Evolutionary conservation across 1,140 invertebrate species (phyloP).

Genomic region (Stegodyphus mimosarum): DNA sequence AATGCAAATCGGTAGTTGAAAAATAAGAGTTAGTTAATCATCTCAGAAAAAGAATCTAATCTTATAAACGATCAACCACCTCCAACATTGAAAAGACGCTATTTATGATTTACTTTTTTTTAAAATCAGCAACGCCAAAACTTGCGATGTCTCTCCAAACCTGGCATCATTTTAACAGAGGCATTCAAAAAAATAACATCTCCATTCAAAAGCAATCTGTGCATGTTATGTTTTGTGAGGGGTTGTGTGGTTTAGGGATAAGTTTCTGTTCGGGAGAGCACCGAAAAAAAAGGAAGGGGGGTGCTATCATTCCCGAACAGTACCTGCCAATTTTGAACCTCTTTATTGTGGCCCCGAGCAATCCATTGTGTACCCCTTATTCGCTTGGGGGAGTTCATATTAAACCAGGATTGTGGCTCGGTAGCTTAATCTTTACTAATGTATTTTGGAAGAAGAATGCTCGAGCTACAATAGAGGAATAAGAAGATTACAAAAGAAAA

Average conservation of each 20-base stretch:
- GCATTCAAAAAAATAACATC: constrained; percentile 50
- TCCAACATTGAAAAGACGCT: too few relatives aligned
- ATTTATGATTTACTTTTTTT: too few relatives aligned
- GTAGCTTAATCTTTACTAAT: constrained; percentile 18
- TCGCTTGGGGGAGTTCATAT: constrained; percentile 26
- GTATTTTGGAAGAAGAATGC: neutral
- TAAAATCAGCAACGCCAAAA: too few relatives aligned
- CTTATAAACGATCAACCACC: too few relatives aligned
- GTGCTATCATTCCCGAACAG: constrained; percentile 11
- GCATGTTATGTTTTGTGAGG: constrained; percentile 56
- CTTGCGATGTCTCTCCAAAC: too few relatives aligned
- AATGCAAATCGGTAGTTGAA: too few relatives aligned
- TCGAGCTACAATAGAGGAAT: too few relatives aligned
- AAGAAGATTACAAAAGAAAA: too few relatives aligned
- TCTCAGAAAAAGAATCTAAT: too few relatives aligned
- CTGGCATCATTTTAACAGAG: neutral
- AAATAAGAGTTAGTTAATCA: too few relatives aligned
- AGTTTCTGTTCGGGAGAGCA: constrained; percentile 32
- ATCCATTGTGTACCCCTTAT: constrained; percentile 19
- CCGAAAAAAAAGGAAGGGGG: constrained; percentile 9
- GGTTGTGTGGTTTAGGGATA: constrained; percentile 57
- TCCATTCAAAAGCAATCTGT: constrained; percentile 47
- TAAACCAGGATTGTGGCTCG: constrained; percentile 19
- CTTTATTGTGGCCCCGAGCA: constrained; percentile 18
- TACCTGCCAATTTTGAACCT: constrained; percentile 33